phyloP scores from a whole-genome alignment of 2,888 invertebrate genomes.

The Tethea ocularis region DNA sequence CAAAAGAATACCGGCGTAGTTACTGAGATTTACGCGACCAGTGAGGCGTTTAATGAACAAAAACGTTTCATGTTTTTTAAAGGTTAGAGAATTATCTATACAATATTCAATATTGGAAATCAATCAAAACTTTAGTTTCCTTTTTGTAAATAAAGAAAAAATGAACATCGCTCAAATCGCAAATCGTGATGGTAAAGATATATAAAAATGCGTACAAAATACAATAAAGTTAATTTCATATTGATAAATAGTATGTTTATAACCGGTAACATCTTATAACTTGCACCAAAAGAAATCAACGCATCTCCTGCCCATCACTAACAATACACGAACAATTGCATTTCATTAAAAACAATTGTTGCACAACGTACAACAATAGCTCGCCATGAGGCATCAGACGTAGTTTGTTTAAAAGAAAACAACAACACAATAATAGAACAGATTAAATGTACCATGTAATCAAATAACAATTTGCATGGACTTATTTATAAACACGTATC shows the following conservation, averaged over 20 bases:
- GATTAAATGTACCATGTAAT: slow-evolving; percentile 33
- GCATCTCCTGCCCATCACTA: slow-evolving; percentile 33
- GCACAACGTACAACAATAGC: slow-evolving; percentile 41
- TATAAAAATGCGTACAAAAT: no score
- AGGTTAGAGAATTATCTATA: no score
- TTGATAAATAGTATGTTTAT: no score
- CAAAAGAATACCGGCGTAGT: slow-evolving; percentile 6
- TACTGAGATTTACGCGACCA: background rate
- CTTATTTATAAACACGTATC: background rate
- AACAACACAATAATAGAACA: slow-evolving; percentile 31
- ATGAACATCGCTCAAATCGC: no score
- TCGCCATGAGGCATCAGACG: slow-evolving; percentile 8
- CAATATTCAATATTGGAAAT: no score
- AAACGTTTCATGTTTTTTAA: background rate
- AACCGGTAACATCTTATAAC: slow-evolving; percentile 15
- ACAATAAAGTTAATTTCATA: no score
- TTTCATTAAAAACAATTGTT: slow-evolving; percentile 49
- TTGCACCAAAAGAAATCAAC: slow-evolving; percentile 25
- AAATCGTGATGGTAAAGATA: no score
- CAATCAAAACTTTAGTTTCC: no score
- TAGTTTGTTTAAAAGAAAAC: slow-evolving; percentile 32
- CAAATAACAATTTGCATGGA: slow-evolving; percentile 26
- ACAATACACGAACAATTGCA: slow-evolving; percentile 53
- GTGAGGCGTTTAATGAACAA: background rate
- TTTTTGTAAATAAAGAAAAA: no score